A percentile compares a stretch with the other conserved stretches of the same genome.
phyloP scores from a whole-genome alignment of 2,113 vertebrate species.

The Pachycephala philippinensis region DNA sequence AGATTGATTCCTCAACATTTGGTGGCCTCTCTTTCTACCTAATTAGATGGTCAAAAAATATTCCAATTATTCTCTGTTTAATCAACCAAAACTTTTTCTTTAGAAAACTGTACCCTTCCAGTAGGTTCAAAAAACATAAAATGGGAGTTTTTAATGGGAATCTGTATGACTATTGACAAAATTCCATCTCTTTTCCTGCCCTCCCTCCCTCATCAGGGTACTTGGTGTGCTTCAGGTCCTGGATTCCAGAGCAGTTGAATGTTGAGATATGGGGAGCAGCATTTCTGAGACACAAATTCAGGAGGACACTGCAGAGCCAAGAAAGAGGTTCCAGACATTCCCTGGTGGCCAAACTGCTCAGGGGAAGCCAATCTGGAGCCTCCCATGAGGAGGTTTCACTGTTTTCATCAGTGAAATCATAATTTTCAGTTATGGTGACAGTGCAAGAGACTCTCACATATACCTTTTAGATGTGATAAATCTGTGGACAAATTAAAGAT shows the following conservation, averaged over 20 bases:
- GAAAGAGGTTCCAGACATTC: background rate
- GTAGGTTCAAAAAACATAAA: background rate
- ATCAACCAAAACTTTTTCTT: background rate
- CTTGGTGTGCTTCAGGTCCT: background rate
- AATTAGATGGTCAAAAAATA: background rate
- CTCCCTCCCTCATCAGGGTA: background rate
- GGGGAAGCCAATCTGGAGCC: background rate
- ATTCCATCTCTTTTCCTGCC: background rate
- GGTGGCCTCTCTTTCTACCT: background rate
- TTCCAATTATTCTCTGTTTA: background rate
- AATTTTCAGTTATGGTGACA: background rate
- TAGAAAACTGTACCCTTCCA: background rate
- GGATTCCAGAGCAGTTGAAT: background rate
- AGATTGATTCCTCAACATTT: background rate
- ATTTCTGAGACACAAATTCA: background rate
- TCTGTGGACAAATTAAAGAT: background rate
- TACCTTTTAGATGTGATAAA: background rate
- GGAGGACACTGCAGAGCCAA: background rate
- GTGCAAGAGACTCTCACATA: background rate
- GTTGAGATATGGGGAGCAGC: background rate
- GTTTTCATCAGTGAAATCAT: background rate
- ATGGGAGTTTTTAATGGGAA: background rate
- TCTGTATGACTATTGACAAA: background rate
- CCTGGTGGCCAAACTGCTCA: background rate
- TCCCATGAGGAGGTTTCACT: background rate